phyloP scores from a whole-genome alignment of 2,797 vertebrate species.

The Bovichtus diacanthus region DNA sequence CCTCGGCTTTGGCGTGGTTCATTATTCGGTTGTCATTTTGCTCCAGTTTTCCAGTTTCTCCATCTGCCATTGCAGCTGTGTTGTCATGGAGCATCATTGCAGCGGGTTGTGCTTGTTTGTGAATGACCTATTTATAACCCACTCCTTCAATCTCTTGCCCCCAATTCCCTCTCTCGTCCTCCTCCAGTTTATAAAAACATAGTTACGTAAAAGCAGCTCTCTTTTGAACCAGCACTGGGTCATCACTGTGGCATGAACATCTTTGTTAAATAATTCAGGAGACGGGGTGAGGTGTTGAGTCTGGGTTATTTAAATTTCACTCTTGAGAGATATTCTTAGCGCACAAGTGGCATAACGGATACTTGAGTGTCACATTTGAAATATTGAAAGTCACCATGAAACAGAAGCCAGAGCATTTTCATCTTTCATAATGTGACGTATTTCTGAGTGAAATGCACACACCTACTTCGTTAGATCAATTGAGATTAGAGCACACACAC shows the following conservation, averaged over 20 bases:
- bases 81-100: constrained; percentile 77
- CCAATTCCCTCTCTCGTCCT: constrained; percentile 65
- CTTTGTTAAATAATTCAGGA: constrained; percentile 65
- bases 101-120: constrained; percentile 60
- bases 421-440: not conserved
- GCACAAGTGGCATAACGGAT: not conserved
- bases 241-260: constrained; percentile 32
- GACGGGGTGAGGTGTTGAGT: constrained; percentile 31
- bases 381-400: not conserved
- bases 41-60: constrained; percentile 74
- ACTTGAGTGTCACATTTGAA: constrained; percentile 2
- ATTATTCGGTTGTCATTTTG: constrained; percentile 73
- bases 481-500: not conserved
- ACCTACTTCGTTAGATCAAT: not conserved
- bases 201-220: constrained; percentile 53
- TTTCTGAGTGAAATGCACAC: not conserved
- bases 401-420: not conserved
- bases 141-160: constrained; percentile 68
- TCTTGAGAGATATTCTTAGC: constrained; percentile 49
- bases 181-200: constrained; percentile 69
- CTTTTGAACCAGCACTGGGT: constrained; percentile 36
- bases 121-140: constrained; percentile 85
- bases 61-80: constrained; percentile 82
- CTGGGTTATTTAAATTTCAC: constrained; percentile 51
- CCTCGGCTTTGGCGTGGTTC: constrained; percentile 28